Evolutionary conservation across 2,113 vertebrate genomes (phyloP), one percentile per base, ranked within the genome.

Genomic region (Eurystomus gularis): DNA sequence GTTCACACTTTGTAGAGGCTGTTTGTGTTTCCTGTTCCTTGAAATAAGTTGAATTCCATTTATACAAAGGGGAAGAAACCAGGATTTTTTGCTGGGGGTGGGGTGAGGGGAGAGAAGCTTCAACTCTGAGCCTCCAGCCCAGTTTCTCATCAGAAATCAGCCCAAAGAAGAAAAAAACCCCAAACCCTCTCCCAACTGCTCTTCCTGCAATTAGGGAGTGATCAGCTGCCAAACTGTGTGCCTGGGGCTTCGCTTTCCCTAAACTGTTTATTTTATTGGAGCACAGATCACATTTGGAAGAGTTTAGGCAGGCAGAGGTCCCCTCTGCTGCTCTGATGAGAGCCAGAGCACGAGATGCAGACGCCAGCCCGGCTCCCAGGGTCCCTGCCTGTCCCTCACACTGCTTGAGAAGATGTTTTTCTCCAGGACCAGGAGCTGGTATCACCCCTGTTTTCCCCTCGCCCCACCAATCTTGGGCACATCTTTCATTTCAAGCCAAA

Each of bases 231-330:
- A 94, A 81, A 95, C 71, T 60, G 88, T 92, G 88, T 60, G 96
- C 92, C 85, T 86, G 76, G 90, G 96, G 93, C 80, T 96, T 81
- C 3, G 39, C 92, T 94, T 86, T 82, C 94, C 93, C 96, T 81
- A 73, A 86, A 62, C 83, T 96, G 94, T 95, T 93, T 93, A 92
- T 95, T 95, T 95, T 94, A 29, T 42, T 77, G 76, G 93, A 93
- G 86, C 85, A 66, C 71, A 77, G 96, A 70, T 77, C 51, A 86
- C 94, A 83, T 96, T 95, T 93, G 94, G 96, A 93, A 97, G 92
- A 71, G 87, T 83, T 95, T 83, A 93, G 80, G 93, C 84, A 82
- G 81, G 58, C 94, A 82, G 93, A 79, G 75, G 75, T 86, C 85
- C 85, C 78, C 70, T 75, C 13, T 4, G 49, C 62, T 68, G 91